Percentiles rank a stretch among this genome's conserved stretches.
phyloP scores from a whole-genome alignment of 2,888 invertebrate species.

The Lithophane ornitopus region DNA sequence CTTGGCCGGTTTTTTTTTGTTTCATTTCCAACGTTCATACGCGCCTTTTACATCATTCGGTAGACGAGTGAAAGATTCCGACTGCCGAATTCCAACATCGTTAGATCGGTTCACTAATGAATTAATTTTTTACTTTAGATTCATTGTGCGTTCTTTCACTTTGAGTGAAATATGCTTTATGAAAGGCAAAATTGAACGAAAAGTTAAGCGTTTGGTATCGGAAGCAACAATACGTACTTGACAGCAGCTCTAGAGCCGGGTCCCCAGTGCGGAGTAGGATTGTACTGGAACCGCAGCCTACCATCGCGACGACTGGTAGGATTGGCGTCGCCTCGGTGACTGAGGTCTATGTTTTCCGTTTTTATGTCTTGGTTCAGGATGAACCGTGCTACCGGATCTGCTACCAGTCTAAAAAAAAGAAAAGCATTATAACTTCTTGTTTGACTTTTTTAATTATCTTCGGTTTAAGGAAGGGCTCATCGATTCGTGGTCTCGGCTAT shows the following conservation, averaged over 20 bases:
- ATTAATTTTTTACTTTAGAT: not conserved
- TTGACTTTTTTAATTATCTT: not conserved
- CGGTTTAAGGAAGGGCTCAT: not conserved
- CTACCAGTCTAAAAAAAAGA: slow-evolving; percentile 74
- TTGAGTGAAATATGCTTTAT: not conserved
- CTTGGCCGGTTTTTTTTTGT: no score
- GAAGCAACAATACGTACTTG: slow-evolving; percentile 90
- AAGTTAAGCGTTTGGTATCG: not conserved
- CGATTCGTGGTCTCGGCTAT: not conserved
- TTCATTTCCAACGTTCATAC: not conserved
- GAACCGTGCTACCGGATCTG: slow-evolving; percentile 86
- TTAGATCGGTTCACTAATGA: not conserved
- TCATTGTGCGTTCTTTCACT: not conserved
- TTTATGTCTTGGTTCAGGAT: slow-evolving; percentile 90
- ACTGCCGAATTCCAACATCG: not conserved
- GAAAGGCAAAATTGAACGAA: not conserved
- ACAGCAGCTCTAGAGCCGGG: slow-evolving; percentile 95
- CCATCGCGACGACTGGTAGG: slow-evolving; percentile 94
- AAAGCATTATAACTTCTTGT: not conserved
- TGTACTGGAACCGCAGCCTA: slow-evolving; percentile 95
- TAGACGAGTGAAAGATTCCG: not conserved
- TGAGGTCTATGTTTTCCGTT: slow-evolving; percentile 83
- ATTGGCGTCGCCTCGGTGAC: slow-evolving; percentile 93
- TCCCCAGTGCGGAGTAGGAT: slow-evolving; percentile 97
- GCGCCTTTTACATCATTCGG: not conserved